phyloP scores from a whole-genome alignment of 2,113 vertebrate species.

The Chitala chitala region DNA sequence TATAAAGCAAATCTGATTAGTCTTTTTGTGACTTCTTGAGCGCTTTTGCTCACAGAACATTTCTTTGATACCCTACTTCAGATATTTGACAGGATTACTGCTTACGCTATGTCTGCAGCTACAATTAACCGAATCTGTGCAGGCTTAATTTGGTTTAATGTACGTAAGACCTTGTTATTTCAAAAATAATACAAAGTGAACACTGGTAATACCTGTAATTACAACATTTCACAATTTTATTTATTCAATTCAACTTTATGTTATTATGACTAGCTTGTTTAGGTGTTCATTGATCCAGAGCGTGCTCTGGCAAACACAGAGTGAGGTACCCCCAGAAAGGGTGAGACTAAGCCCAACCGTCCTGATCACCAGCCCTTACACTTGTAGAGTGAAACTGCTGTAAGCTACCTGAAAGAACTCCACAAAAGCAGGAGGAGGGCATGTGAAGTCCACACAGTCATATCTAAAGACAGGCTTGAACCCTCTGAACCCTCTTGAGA shows the following conservation, averaged over 20 bases:
- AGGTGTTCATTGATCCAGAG: no score
- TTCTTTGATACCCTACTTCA: neutral
- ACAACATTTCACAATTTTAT: neutral
- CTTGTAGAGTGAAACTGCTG: no score
- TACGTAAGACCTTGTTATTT: neutral
- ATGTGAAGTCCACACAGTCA: neutral
- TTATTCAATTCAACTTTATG: neutral
- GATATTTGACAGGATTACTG: neutral
- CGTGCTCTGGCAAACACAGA: no score
- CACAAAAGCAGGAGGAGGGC: neutral
- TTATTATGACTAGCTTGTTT: no score
- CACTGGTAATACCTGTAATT: neutral
- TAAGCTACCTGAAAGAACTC: neutral
- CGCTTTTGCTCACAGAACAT: neutral
- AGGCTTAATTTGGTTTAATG: neutral
- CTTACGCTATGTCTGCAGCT: neutral
- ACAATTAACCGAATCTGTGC: neutral
- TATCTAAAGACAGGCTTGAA: conserved; percentile 4
- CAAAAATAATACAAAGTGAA: neutral
- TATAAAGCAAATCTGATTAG: conserved; percentile 5
- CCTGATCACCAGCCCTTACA: no score
- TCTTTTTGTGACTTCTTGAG: neutral
- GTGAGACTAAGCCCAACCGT: neutral
- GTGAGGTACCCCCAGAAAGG: no score
- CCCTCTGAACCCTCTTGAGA: neutral